These are phyloP conservation scores for Drosophila gunungcola DNA, from an alignment of 1,140 invertebrate species.

Conservation along the genomic window DNA sequence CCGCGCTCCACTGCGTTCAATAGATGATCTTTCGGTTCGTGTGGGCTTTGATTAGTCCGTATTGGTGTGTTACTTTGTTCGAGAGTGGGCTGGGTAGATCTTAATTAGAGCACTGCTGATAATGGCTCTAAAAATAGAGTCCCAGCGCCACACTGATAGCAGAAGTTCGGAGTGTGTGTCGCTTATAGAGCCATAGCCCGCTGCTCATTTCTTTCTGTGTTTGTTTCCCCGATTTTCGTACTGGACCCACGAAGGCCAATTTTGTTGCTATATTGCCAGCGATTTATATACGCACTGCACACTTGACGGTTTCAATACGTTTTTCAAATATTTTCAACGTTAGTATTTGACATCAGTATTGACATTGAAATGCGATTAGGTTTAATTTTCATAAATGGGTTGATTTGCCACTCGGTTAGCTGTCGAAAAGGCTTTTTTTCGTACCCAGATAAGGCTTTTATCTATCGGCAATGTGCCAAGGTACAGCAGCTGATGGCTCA, in stretches of 20 bases:
- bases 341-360: conserved; percentile 44
- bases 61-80: conserved; percentile 42
- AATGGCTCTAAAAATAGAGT: conserved; percentile 72
- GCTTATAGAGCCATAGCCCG: conserved; percentile 6
- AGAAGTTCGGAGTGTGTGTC: conserved; percentile 34
- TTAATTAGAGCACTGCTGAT: conserved; percentile 79
- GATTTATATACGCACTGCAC: conserved; percentile 2
- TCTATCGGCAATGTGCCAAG: conserved; percentile 33
- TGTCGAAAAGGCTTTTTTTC: conserved; percentile 23
- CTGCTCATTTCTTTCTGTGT: conserved; percentile 33
- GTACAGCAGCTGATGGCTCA: conserved; percentile 51
- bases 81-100: conserved; percentile 66
- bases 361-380: conserved; percentile 70
- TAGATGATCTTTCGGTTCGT: conserved; percentile 38
- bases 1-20: conserved; percentile 5
- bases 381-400: conserved; percentile 56
- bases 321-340: conserved; percentile 18
- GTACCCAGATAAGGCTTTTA: conserved; percentile 24
- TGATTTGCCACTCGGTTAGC: conserved; percentile 28
- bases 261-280: conserved; percentile 4
- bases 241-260: conserved; percentile 36
- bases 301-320: conserved; percentile 6
- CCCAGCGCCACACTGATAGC: conserved; percentile 66
- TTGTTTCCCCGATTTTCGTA: conserved; percentile 25
- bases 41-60: conserved; percentile 62